These are phyloP conservation scores for Desmophyllum pertusum DNA, from an alignment of 92 coral and sea anemone genomes.

Conservation along the genomic window DNA sequence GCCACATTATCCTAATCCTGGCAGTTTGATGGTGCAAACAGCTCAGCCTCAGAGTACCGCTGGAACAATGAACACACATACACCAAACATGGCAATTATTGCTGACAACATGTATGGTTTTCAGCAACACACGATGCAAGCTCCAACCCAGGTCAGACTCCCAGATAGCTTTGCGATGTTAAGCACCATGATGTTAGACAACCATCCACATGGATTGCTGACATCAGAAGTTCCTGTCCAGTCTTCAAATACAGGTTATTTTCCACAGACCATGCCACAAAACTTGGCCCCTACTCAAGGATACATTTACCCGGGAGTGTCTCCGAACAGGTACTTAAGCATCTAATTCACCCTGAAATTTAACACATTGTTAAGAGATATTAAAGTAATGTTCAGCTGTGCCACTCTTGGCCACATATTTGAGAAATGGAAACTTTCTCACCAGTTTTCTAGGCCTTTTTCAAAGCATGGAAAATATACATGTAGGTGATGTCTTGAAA, in stretches of 20 bases:
- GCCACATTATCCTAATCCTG: not conserved
- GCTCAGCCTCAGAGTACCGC: not conserved
- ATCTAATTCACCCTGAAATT: not conserved
- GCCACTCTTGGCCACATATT: too few relatives aligned
- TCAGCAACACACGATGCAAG: conserved; percentile 13
- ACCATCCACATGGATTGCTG: too few relatives aligned
- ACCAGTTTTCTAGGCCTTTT: not conserved
- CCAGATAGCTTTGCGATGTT: too few relatives aligned
- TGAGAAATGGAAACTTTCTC: not conserved
- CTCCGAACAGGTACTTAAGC: not conserved
- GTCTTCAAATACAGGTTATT: too few relatives aligned
- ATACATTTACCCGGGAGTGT: not conserved
- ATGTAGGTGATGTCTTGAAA: too few relatives aligned
- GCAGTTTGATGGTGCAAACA: not conserved
- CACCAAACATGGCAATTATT: not conserved
- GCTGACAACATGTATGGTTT: not conserved
- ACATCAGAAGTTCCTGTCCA: too few relatives aligned
- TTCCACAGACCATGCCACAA: too few relatives aligned
- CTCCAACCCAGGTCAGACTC: not conserved
- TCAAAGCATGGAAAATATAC: too few relatives aligned
- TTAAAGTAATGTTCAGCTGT: not conserved
- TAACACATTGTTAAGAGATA: not conserved
- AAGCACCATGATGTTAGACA: too few relatives aligned
- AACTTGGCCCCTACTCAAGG: not conserved
- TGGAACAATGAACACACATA: conserved; percentile 15